Conservation (phyloP, 2,888 invertebrate genomes). For the Tipula vernalis region DNA sequence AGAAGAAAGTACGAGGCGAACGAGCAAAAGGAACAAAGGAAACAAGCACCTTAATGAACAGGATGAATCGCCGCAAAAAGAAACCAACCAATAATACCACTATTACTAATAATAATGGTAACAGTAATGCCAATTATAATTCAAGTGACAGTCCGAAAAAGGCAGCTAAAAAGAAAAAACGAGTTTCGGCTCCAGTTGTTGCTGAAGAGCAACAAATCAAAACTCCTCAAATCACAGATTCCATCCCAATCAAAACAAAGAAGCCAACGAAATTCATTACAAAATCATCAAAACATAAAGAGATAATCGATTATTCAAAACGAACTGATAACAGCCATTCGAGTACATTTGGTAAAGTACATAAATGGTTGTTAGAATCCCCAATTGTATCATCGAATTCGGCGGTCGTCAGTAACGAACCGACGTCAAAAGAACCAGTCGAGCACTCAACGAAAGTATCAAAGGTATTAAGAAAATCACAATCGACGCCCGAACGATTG, state of each 20-base stretch:
- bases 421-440: conserved; percentile 31
- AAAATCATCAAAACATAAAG: conserved; percentile 47
- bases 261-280: conserved; percentile 32
- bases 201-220: conserved; percentile 40
- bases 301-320: conserved; percentile 37
- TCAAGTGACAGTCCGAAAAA: conserved; percentile 28
- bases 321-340: conserved; percentile 38
- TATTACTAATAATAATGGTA: neutral
- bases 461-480: conserved; percentile 60
- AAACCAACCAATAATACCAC: conserved; percentile 9
- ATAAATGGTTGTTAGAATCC: conserved; percentile 70
- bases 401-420: neutral
- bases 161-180: conserved; percentile 35
- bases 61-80: neutral
- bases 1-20: conserved; percentile 57
- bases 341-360: conserved; percentile 58
- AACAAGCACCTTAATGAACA: conserved; percentile 37
- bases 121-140: conserved; percentile 14
- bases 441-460: conserved; percentile 33
- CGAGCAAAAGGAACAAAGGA: conserved; percentile 28
- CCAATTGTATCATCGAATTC: conserved; percentile 35
- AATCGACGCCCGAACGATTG: conserved; percentile 68
- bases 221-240: conserved; percentile 23
- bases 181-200: conserved; percentile 35
- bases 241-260: conserved; percentile 34